Conservation (phyloP, 2,113 vertebrate genomes). For the Bungarus multicinctus region DNA sequence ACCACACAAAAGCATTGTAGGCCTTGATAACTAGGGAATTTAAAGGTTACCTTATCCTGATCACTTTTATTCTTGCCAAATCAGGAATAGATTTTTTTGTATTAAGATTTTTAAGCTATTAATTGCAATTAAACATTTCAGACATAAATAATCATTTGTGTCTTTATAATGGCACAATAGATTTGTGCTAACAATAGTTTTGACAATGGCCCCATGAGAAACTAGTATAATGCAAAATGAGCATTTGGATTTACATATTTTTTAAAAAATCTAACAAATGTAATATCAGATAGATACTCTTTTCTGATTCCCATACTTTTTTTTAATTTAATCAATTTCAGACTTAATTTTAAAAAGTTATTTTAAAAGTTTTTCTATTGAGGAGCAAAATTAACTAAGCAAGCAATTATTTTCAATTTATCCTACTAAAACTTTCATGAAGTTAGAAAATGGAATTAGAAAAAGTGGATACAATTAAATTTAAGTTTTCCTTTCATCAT, state of each 20-base stretch:
- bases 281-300: background rate
- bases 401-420: background rate
- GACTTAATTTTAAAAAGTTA: background rate
- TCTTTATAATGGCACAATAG: background rate
- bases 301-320: background rate
- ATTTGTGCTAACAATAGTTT: background rate
- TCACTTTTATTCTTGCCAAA: background rate
- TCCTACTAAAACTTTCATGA: background rate
- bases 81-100: background rate
- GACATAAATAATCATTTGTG: background rate
- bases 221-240: background rate
- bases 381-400: background rate
- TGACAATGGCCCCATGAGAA: background rate
- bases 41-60: background rate
- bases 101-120: background rate
- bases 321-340: background rate
- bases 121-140: background rate
- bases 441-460: background rate
- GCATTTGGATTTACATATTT: background rate
- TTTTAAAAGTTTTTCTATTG: background rate
- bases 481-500: background rate
- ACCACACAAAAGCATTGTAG: background rate
- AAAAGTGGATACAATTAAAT: background rate
- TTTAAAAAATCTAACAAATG: background rate
- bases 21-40: background rate